These are phyloP conservation scores for Iphiclides podalirius DNA, from an alignment of 2,888 invertebrate species.

Conservation along the genomic window DNA sequence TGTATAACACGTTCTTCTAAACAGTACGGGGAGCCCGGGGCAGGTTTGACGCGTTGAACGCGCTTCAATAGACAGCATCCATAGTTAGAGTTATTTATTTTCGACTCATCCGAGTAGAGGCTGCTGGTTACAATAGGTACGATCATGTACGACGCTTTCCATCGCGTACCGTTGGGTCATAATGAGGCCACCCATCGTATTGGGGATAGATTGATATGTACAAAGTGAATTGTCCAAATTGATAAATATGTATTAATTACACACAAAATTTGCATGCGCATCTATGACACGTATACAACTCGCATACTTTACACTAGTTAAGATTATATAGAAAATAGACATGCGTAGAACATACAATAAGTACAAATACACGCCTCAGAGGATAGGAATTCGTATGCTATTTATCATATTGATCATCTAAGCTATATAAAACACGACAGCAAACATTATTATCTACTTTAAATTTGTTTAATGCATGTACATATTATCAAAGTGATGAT, in stretches of 20 bases:
- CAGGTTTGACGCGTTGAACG: conserved; percentile 69
- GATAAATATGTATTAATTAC: conserved; percentile 32
- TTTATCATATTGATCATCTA: not conserved
- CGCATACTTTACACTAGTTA: not conserved
- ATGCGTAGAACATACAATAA: not conserved
- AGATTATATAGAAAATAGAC: not conserved
- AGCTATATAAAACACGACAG: conserved; percentile 5
- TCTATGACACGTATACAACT: conserved; percentile 20
- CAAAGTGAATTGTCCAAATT: not conserved
- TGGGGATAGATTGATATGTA: not conserved
- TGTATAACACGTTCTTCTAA: conserved; percentile 78
- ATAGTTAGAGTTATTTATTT: conserved; percentile 44
- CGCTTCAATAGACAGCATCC: conserved; percentile 55
- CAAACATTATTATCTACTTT: conserved; percentile 7
- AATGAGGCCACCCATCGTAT: conserved; percentile 9
- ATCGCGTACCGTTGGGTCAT: conserved; percentile 1
- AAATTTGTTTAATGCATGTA: conserved; percentile 12
- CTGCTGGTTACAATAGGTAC: conserved; percentile 33
- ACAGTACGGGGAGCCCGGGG: conserved; percentile 53
- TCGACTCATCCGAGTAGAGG: conserved; percentile 43
- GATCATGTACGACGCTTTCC: conserved; percentile 25
- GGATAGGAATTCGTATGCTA: not conserved
- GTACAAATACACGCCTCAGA: not conserved
- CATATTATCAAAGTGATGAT: conserved; percentile 14
- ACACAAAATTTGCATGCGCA: conserved; percentile 58